Percentiles rank a stretch among this genome's conserved stretches.
Conservation (phyloP, 1,140 invertebrate species). For the Leptinotarsa undecemlineata region DNA sequence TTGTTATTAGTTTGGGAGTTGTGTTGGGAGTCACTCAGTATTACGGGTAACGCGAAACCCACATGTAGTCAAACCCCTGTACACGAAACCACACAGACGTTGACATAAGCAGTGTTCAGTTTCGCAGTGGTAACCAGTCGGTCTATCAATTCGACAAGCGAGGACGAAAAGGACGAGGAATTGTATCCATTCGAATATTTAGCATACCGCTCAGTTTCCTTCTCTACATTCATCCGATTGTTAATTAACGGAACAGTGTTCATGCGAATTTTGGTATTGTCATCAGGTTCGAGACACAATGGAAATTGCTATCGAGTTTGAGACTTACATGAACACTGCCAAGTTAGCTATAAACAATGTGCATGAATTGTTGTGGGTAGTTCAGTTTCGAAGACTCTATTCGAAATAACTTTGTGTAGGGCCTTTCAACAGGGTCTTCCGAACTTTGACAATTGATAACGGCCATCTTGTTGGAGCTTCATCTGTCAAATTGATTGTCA, state of each 20-base stretch:
- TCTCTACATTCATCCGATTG: background rate
- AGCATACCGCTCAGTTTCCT: background rate
- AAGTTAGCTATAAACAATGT: background rate
- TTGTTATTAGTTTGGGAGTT: too few relatives aligned
- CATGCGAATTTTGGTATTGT: background rate
- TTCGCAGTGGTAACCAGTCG: background rate
- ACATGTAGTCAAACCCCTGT: background rate
- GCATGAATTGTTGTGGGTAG: background rate
- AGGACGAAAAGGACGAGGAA: background rate
- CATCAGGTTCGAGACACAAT: background rate
- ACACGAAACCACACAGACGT: background rate
- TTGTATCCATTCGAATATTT: background rate
- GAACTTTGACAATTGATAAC: too few relatives aligned
- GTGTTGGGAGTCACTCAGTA: too few relatives aligned
- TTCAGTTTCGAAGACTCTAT: background rate
- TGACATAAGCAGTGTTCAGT: background rate
- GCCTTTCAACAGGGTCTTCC: too few relatives aligned
- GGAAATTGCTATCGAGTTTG: conserved; percentile 1
- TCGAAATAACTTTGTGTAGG: background rate
- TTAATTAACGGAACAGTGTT: background rate
- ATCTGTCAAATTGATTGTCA: too few relatives aligned
- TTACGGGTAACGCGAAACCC: too few relatives aligned
- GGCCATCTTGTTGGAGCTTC: too few relatives aligned
- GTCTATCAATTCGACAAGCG: background rate
- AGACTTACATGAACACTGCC: background rate